Conservation (phyloP, 2,113 vertebrate species). For the Notothenia coriiceps region DNA sequence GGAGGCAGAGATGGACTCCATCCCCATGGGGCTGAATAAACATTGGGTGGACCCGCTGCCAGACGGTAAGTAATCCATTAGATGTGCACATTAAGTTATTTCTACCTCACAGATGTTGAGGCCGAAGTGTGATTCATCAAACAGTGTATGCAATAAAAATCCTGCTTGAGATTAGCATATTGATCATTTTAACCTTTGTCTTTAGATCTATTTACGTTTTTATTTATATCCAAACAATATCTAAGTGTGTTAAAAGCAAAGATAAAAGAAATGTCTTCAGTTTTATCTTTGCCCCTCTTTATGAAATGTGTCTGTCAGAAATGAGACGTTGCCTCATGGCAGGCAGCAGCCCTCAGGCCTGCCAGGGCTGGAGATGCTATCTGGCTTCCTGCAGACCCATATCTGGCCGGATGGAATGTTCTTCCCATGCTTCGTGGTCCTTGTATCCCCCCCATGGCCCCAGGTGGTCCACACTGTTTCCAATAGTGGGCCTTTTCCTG, state of each 20-base stretch:
- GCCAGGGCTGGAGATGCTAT: slow-evolving; percentile 65
- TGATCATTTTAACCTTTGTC: neutral
- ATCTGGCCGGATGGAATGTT: slow-evolving; percentile 58
- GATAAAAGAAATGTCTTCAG: too few species aligned
- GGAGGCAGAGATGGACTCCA: slow-evolving; percentile 99
- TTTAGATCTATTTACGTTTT: neutral
- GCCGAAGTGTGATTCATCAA: slow-evolving; percentile 7
- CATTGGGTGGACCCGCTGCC: slow-evolving; percentile 99
- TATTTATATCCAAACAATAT: neutral
- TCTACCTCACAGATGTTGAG: slow-evolving; percentile 20
- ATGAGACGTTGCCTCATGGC: slow-evolving; percentile 35
- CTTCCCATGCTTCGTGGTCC: slow-evolving; percentile 24
- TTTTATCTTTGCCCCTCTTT: slow-evolving; percentile 16
- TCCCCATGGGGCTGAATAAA: slow-evolving; percentile 98
- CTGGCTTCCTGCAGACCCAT: slow-evolving; percentile 72
- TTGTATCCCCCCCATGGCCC: slow-evolving; percentile 20
- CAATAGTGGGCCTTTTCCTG: slow-evolving; percentile 9
- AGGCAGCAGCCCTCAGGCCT: slow-evolving; percentile 38
- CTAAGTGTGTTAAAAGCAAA: too few species aligned
- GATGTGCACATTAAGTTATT: neutral
- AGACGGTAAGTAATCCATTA: slow-evolving; percentile 86
- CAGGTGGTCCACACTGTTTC: slow-evolving; percentile 24
- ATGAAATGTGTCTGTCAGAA: slow-evolving; percentile 32
- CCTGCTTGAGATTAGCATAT: slow-evolving; percentile 7
- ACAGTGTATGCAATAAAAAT: neutral